Evolutionary conservation across 1,140 invertebrate species (phyloP).

Genomic region (Hycleus cichorii): DNA sequence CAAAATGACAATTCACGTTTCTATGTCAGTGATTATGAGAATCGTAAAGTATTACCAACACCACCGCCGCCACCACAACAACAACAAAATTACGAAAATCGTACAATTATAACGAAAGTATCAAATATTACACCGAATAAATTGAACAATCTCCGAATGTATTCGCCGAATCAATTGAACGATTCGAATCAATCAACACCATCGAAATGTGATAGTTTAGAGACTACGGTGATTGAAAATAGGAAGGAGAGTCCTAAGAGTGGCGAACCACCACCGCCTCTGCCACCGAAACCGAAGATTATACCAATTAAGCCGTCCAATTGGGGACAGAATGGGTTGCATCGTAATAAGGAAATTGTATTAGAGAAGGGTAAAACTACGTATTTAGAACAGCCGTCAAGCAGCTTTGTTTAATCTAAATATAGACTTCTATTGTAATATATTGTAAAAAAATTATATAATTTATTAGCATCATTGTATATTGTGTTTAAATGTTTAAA

Average conservation of each 20-base stretch:
- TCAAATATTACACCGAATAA: background rate
- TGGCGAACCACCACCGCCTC: conserved; percentile 42
- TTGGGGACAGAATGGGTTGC: conserved; percentile 43
- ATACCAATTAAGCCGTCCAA: conserved; percentile 50
- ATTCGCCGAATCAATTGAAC: conserved; percentile 9
- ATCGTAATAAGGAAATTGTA: conserved; percentile 28
- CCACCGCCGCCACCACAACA: conserved; percentile 4
- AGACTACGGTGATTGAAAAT: conserved; percentile 32
- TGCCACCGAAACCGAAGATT: conserved; percentile 53
- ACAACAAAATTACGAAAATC: conserved; percentile 24
- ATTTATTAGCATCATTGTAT: conserved; percentile 12
- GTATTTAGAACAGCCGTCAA: conserved; percentile 54
- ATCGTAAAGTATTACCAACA: background rate
- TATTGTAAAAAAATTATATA: conserved; percentile 10
- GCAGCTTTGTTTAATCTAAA: conserved; percentile 51
- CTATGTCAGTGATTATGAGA: background rate
- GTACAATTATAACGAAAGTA: conserved; percentile 1
- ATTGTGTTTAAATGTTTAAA: conserved; percentile 10
- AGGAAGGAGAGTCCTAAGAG: conserved; percentile 16
- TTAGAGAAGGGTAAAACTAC: conserved; percentile 32
- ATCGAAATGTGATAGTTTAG: conserved; percentile 27
- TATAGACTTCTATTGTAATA: background rate
- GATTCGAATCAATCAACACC: conserved; percentile 22
- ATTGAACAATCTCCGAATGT: conserved; percentile 1
- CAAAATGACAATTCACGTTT: conserved; percentile 12